Percentiles rank a stretch among this genome's conserved stretches.
These are phyloP conservation scores for Nibea albiflora DNA, from an alignment of 2,113 vertebrate genomes.

Conservation along the genomic window DNA sequence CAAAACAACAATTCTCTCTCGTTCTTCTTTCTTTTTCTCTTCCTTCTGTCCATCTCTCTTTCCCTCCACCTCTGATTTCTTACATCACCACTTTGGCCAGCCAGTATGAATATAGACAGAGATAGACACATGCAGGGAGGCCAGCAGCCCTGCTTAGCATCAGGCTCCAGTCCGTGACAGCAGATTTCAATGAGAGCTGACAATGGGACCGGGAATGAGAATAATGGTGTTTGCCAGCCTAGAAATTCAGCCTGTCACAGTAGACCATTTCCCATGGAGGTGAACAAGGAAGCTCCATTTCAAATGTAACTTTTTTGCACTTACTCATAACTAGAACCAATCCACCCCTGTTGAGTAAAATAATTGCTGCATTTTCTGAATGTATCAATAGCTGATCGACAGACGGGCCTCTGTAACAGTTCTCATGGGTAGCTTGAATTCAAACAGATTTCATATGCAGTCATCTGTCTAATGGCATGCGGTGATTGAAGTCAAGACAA, in stretches of 20 bases:
- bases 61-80: conserved; percentile 67
- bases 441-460: background rate
- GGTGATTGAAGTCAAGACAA: conserved; percentile 17
- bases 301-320: conserved; percentile 54
- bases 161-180: conserved; percentile 79
- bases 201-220: conserved; percentile 83
- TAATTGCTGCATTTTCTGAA: conserved; percentile 18
- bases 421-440: background rate
- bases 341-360: conserved; percentile 25
- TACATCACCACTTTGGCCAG: conserved; percentile 65
- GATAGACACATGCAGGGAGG: conserved; percentile 81
- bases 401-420: background rate
- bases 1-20: conserved; percentile 60
- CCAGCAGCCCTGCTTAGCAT: conserved; percentile 79
- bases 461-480: conserved; percentile 12
- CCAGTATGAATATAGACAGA: conserved; percentile 75
- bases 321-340: conserved; percentile 35
- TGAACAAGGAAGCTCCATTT: conserved; percentile 72
- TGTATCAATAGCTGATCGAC: background rate
- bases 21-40: conserved; percentile 10
- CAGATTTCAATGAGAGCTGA: conserved; percentile 84
- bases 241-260: conserved; percentile 83
- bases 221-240: conserved; percentile 86
- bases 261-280: conserved; percentile 74
- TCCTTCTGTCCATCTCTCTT: conserved; percentile 48